These are phyloP conservation scores for Maniola jurtina DNA, from an alignment of 1,140 invertebrate genomes.

Conservation along the genomic window DNA sequence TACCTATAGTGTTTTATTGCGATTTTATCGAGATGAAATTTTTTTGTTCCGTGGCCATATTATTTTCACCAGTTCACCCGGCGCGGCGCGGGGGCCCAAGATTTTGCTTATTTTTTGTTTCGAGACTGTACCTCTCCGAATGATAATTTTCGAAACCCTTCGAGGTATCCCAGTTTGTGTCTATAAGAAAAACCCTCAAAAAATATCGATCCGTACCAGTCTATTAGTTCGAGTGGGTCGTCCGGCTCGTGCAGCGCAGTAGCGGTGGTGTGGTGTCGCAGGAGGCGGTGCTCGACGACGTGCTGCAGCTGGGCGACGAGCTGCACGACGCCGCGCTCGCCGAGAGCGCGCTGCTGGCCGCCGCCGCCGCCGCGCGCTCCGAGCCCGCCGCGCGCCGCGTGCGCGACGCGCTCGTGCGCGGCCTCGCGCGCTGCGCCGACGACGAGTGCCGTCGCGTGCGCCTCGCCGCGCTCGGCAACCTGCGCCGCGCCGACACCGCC, in stretches of 20 bases:
- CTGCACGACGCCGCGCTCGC: constrained; percentile 11
- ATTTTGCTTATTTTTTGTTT: too few relatives aligned
- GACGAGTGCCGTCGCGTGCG: constrained; percentile 37
- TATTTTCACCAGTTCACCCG: too few relatives aligned
- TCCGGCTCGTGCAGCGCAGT: too few relatives aligned
- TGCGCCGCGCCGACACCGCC: constrained; percentile 38
- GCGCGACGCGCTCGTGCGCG: background rate
- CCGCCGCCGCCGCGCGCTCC: constrained; percentile 19
- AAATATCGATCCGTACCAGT: too few relatives aligned
- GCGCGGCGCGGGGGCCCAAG: too few relatives aligned
- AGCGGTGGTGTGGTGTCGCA: constrained; percentile 22
- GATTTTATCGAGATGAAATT: too few relatives aligned
- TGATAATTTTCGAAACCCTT: too few relatives aligned
- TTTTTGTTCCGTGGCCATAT: too few relatives aligned
- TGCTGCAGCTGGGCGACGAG: constrained; percentile 27
- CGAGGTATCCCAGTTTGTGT: too few relatives aligned
- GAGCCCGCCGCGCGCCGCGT: constrained; percentile 3
- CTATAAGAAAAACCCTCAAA: too few relatives aligned
- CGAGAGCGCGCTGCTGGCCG: constrained; percentile 30
- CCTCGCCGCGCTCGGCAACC: constrained; percentile 46
- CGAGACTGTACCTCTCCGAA: too few relatives aligned
- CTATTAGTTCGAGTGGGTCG: too few relatives aligned
- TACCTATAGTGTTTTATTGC: background rate
- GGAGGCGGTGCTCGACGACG: constrained; percentile 26
- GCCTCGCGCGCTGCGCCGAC: constrained; percentile 11